These are phyloP conservation scores for Phenganax marumi DNA, from an alignment of 92 coral and sea anemone species.

Conservation along the genomic window DNA sequence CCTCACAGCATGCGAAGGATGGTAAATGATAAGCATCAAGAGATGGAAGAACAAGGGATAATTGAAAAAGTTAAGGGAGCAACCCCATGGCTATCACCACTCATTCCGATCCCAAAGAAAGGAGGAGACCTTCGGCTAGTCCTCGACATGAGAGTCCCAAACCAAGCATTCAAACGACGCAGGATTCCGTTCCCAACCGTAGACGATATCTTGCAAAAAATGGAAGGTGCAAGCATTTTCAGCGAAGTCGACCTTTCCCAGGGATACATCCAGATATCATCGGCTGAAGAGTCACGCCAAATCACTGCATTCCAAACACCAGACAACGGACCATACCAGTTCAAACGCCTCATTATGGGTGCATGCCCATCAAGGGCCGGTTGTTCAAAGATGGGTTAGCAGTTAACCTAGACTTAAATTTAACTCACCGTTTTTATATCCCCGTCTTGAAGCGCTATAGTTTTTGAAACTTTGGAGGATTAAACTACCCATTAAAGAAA, in stretches of 20 bases:
- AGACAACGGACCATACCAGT: constrained; percentile 41
- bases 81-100: constrained; percentile 52
- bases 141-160: constrained; percentile 54
- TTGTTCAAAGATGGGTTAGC: too few relatives aligned
- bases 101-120: constrained; percentile 53
- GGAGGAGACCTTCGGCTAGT: constrained; percentile 53
- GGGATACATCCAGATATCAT: constrained; percentile 42
- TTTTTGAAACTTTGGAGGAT: too few relatives aligned
- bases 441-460: too few relatives aligned
- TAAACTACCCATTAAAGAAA: too few relatives aligned
- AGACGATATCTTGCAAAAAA: constrained; percentile 47
- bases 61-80: constrained; percentile 49
- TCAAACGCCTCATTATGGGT: constrained; percentile 34
- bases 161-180: constrained; percentile 42
- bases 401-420: too few relatives aligned
- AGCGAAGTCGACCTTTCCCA: constrained; percentile 54
- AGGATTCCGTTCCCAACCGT: constrained; percentile 59
- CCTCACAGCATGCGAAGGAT: constrained; percentile 50
- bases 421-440: too few relatives aligned
- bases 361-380: constrained; percentile 47
- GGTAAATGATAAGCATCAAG: constrained; percentile 47
- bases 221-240: constrained; percentile 55
- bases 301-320: constrained; percentile 50
- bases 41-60: constrained; percentile 48
- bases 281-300: constrained; percentile 59